Conservation (phyloP, 2,888 invertebrate species). For the Parascotia fuliginaria region DNA sequence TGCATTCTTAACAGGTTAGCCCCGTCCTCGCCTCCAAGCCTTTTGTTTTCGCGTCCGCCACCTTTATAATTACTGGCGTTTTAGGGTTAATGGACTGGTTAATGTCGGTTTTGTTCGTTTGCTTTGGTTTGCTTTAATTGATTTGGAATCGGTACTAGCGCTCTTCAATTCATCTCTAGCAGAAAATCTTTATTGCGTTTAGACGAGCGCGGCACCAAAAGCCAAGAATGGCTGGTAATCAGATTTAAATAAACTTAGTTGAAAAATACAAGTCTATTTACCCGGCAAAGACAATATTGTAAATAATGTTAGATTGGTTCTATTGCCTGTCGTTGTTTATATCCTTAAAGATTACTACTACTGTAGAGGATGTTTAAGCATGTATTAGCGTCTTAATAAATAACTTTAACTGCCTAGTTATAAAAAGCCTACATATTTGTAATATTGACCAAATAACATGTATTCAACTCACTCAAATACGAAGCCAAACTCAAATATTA, state of each 20-base stretch:
- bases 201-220: slow-evolving; percentile 25
- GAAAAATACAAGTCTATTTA: no score
- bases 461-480: no score
- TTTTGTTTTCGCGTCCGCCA: slow-evolving; percentile 62
- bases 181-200: slow-evolving; percentile 32
- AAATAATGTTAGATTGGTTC: no score
- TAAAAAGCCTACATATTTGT: no score
- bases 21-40: slow-evolving; percentile 44
- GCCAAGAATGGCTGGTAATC: not conserved
- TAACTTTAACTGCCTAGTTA: no score
- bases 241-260: not conserved
- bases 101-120: slow-evolving; percentile 47
- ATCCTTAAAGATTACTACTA: no score
- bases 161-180: slow-evolving; percentile 30
- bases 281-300: no score
- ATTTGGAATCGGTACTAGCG: slow-evolving; percentile 37
- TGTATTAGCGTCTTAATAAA: no score
- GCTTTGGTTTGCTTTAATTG: slow-evolving; percentile 43
- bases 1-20: slow-evolving; percentile 64
- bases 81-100: slow-evolving; percentile 53
- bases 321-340: no score
- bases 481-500: no score
- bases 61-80: slow-evolving; percentile 59
- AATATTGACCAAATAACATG: no score
- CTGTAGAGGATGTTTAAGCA: no score